Evolutionary conservation across 2,113 vertebrate genomes (phyloP), one percentile per base, ranked within the genome.

Genomic region (Thryonomys swinderianus): DNA sequence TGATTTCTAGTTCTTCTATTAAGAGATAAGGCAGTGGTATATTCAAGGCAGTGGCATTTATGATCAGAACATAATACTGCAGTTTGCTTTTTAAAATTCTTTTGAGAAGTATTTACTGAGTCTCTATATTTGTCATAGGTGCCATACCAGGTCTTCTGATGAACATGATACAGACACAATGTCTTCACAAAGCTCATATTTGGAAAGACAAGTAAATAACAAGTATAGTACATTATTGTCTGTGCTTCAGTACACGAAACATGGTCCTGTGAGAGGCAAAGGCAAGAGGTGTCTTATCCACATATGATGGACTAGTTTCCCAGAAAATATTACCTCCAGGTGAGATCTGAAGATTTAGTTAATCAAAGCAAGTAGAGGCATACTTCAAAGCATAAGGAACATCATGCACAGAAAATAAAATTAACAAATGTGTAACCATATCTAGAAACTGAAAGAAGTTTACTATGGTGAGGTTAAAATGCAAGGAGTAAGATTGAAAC

Each of bases 321-420:
- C 32, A 51, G 32, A 71, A 91, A 76, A 84, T 92, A 37, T 14
- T n/a, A 87, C 27, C 27, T 88, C 27, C 21, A 18, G 16, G 12
- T 62, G 17, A 27, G 8, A 57, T 57, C 45, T 57, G n/a, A 88
- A 85, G 13, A 37, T 48, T 86, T 64, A n/a, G 27, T 51, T 89
- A 42, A 93, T 74, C 64, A 59, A 91, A 90, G 59, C 71, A 85
- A 48, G 40, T 73, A 12, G 51, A 67, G 78, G 45, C n/a, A 88
- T 27, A 67, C 3, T 69, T 86, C 40, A 69, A 84, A 27, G 21
- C 16, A 83, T 25, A 80, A 27, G 34, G n/a, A 85, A 78, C 23
- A 37, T 53, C 16, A 53, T 1, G 0, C 53, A 80, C n/a, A 45
- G 48, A 69, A 91, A 91, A 25, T 23, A 6, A 84, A 89, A 45